Conservation (phyloP, 2,888 invertebrate species). For the Carterocephalus palaemon region DNA sequence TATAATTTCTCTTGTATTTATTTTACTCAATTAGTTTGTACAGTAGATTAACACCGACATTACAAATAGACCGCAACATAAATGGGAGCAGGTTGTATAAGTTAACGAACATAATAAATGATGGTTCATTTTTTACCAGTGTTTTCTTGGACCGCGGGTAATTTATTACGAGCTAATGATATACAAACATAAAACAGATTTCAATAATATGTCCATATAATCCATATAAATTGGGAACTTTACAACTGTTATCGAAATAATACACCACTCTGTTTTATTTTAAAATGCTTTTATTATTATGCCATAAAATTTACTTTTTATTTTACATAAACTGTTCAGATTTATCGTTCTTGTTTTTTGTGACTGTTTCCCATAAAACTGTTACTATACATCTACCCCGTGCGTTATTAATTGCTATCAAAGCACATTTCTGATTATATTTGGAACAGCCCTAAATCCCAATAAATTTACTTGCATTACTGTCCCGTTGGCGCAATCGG, state of each 20-base stretch:
- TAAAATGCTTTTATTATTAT: conserved; percentile 36
- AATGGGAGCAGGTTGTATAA: conserved; percentile 21
- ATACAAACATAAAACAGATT: conserved; percentile 19
- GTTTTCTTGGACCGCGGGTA: conserved; percentile 22
- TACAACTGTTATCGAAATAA: conserved; percentile 37
- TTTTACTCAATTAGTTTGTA: conserved; percentile 19
- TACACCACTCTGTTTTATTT: conserved; percentile 47
- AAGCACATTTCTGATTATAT: conserved; percentile 14
- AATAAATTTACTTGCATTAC: conserved; percentile 1
- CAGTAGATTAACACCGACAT: conserved; percentile 20
- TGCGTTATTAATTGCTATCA: conserved; percentile 42
- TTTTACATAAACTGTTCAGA: conserved; percentile 59
- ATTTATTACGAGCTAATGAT: conserved; percentile 24
- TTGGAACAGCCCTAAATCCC: conserved; percentile 13
- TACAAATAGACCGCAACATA: conserved; percentile 21
- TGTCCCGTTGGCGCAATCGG: too few species aligned
- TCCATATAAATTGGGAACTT: conserved; percentile 13
- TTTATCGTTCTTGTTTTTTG: conserved; percentile 62
- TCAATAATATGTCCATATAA: conserved; percentile 18
- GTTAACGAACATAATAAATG: conserved; percentile 26
- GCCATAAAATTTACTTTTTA: conserved; percentile 58
- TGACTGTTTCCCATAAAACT: conserved; percentile 41
- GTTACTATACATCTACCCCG: conserved; percentile 27
- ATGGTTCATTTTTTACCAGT: conserved; percentile 24
- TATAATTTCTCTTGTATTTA: conserved; percentile 26